Evolutionary conservation across 2,888 invertebrate species (phyloP), one percentile per base, ranked within the genome.

Genomic region (Lasioglossum lativentre): DNA sequence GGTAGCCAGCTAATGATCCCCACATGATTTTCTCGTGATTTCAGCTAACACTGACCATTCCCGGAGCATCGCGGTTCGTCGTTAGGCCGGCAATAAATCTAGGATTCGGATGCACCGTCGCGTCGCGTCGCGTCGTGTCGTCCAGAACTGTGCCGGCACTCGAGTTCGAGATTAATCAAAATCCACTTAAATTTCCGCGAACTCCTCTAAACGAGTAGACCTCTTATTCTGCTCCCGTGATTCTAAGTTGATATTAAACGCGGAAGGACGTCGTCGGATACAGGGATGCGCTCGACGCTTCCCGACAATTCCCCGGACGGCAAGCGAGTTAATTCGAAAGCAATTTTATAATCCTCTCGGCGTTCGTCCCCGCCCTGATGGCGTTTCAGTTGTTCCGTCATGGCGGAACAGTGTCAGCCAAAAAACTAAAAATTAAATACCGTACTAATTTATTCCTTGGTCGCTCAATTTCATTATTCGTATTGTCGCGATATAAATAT

Each of bases 111-210:
- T 89, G 87, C 88, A 88, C 84, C 83, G 80, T 79, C 59, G 52
- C 42, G 14, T 42, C 42, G 42, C 45, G 45, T 45, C 45, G 45
- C 34, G 34, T 34, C 34, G 34, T 34, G 80, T 79, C 52, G 16
- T 16, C 71, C 75, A 78, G 82, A 83, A 86, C 81, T 78, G 70
- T 66, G 59, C 14, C 47, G 80, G 74, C 77, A 87, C 59, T 88
- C 87, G 87, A 89, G 86, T 87, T 88, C 76, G 86, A 78, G 89
- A 88, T 86, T 90, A 89, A 90, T 90, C 86, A 90, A 89, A 90
- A 90, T 79, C 86, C 86, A 88, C 90, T 90, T 90, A 89, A 89
- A 90, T 90, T 83, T n/a, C n/a, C 79, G 66, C 82, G 71, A 90
- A 90, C 90, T 90, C 84, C 83, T 76, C 80, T 85, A 86, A 90